Percentiles rank a stretch among this genome's conserved stretches.
Conservation (phyloP, 2,888 invertebrate genomes). For the Tanypteryx hageni region DNA sequence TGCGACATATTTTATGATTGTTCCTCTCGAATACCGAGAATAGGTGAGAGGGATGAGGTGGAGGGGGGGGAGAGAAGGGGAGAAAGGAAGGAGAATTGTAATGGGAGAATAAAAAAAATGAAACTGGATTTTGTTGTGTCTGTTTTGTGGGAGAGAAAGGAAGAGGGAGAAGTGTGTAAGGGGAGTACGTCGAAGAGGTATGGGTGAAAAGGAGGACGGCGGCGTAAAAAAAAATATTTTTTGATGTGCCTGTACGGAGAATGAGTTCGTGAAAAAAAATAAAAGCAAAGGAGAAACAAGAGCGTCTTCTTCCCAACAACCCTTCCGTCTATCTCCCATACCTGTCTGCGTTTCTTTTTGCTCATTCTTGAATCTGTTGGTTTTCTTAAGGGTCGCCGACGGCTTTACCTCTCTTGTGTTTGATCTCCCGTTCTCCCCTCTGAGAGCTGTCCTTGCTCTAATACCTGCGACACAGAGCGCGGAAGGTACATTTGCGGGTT, state of each 20-base stretch:
- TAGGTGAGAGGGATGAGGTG: not conserved
- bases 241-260: constrained; percentile 12
- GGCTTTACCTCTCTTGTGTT: constrained; percentile 27
- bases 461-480: constrained; percentile 9
- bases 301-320: constrained; percentile 26
- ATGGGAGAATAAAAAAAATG: not conserved
- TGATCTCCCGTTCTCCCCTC: not conserved
- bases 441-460: not conserved
- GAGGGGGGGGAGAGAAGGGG: not conserved
- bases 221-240: constrained; percentile 28
- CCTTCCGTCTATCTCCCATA: not conserved
- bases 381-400: constrained; percentile 46
- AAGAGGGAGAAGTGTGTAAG: not conserved
- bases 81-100: not conserved
- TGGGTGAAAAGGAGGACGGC: not conserved
- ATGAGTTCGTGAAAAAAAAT: not conserved
- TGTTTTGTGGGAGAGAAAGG: not conserved
- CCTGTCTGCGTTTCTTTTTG: constrained; percentile 8
- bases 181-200: not conserved
- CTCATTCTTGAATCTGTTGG: not conserved
- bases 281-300: not conserved
- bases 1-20: no score
- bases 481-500: not conserved
- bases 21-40: not conserved
- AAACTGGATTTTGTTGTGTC: not conserved